Base-by-base conservation (phyloP, 2,113 vertebrate genomes). In the Hemibagrus wyckioides region DNA sequence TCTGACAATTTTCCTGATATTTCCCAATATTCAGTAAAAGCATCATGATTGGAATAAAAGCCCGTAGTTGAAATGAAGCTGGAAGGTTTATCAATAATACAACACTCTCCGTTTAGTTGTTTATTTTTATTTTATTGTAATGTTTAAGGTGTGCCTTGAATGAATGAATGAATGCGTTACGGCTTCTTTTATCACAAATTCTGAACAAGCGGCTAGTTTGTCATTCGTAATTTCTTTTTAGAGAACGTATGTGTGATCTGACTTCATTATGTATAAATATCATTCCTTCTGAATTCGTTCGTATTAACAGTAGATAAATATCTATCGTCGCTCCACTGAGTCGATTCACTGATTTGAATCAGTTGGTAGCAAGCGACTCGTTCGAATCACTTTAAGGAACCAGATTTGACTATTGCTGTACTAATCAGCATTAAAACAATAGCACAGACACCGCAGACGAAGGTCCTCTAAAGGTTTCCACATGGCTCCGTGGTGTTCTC, bases 381-480 rank as follows among this genome's bases (percentile, higher is more conserved):
- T 67, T 67, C 65, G 10, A 23, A 71, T 39, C 36, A 39, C 39
- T 41, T 25, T 39, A 73, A 41, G 10, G 10, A 41, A 41, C 21
- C 8, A 39, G 2, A 1, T 19, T 33, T 4, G 4, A 57, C 23
- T 28, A 61, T 11, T 63, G 3, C 21, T 57, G 10, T 65, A 39
- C 3, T 28, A n/a, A 84, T 15, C 28, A 67, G 33, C 6, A 57
- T 56, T 39, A 69, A 61, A 79, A 83, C 36, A 21, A 76, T 28
- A 28, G 67, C 57, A n/a, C n/a, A n/a, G 25, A 85, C 48, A 76
- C 83, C 71, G 30, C 69, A 61, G 1, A 44, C 1, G 89, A 86
- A 14, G 39, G 9, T 48, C 23, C 89, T 88, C 90, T 86, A 80
- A 44, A 48, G 44, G 4, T 17, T 75, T 48, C 23, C 25, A 17